Conservation (phyloP, 2,888 invertebrate species). For the Rhogogaster chlorosoma region DNA sequence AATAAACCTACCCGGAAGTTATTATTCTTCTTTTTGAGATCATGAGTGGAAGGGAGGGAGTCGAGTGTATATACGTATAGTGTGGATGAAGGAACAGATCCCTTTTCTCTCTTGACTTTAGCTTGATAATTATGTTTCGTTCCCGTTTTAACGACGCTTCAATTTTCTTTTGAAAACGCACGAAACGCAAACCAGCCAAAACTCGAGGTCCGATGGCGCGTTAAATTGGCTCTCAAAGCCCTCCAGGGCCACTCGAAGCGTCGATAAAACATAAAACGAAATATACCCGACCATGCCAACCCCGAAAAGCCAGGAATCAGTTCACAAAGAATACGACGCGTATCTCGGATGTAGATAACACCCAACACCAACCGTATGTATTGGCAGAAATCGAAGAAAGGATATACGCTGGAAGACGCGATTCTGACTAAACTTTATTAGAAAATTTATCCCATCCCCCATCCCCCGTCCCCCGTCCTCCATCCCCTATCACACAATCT, state of each 20-base stretch:
- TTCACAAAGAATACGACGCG: conserved; percentile 28
- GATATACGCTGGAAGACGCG: not conserved
- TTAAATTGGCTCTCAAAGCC: conserved; percentile 46
- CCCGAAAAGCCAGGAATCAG: conserved; percentile 14
- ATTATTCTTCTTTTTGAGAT: not conserved
- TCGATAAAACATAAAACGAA: conserved; percentile 49
- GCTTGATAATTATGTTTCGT: conserved; percentile 45
- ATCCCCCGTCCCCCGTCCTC: not conserved
- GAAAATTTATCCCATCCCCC: not conserved
- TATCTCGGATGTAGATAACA: not conserved
- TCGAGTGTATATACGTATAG: conserved; percentile 7
- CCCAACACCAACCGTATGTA: not conserved
- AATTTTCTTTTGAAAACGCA: conserved; percentile 35
- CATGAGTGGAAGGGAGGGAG: not conserved
- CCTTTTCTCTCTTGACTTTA: conserved; percentile 9
- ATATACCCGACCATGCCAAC: not conserved
- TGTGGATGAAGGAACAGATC: not conserved
- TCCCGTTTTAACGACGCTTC: conserved; percentile 39
- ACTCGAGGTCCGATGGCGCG: conserved; percentile 47
- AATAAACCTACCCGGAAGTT: not conserved
- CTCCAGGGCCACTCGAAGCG: conserved; percentile 26
- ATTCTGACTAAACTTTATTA: not conserved
- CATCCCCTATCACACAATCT: not conserved
- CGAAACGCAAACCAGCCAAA: conserved; percentile 39
- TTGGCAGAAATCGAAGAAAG: not conserved